Conservation (phyloP, 2,888 invertebrate genomes). For the Glaucopsyche alexis region DNA sequence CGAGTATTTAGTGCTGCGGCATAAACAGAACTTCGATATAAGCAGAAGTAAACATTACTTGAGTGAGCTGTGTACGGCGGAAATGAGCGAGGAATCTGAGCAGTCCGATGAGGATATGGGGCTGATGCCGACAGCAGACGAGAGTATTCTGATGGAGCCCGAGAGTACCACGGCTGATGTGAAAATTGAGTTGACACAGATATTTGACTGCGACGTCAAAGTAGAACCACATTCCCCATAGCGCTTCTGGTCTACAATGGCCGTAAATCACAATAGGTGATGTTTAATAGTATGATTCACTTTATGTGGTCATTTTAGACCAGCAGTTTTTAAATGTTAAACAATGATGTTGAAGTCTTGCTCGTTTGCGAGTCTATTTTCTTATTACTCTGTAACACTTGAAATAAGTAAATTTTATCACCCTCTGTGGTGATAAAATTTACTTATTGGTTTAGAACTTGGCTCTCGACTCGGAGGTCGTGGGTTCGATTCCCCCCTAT, state of each 20-base stretch:
- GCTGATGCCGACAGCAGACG: constrained; percentile 22
- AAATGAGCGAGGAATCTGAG: constrained; percentile 58
- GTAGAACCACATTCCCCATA: constrained; percentile 43
- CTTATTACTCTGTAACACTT: too few relatives aligned
- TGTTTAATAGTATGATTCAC: too few relatives aligned
- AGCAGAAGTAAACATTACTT: constrained; percentile 55
- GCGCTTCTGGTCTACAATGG: background rate
- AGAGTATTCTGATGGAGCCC: constrained; percentile 45
- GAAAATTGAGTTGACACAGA: constrained; percentile 46
- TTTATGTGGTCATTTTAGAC: too few relatives aligned
- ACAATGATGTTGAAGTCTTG: too few relatives aligned
- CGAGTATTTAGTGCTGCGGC: constrained; percentile 57
- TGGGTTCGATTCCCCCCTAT: too few relatives aligned
- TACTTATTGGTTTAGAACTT: too few relatives aligned
- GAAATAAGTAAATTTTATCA: too few relatives aligned
- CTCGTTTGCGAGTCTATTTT: too few relatives aligned
- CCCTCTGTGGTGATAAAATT: too few relatives aligned
- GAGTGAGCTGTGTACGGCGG: constrained; percentile 63
- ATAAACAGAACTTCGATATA: constrained; percentile 47
- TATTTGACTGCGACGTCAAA: constrained; percentile 44
- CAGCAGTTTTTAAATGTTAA: too few relatives aligned
- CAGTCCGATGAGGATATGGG: constrained; percentile 45
- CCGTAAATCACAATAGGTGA: too few relatives aligned
- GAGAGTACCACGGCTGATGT: constrained; percentile 50
- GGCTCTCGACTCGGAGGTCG: too few relatives aligned